Evolutionary conservation across 1,140 invertebrate genomes (phyloP).

Genomic region (Listronotus oregonensis): DNA sequence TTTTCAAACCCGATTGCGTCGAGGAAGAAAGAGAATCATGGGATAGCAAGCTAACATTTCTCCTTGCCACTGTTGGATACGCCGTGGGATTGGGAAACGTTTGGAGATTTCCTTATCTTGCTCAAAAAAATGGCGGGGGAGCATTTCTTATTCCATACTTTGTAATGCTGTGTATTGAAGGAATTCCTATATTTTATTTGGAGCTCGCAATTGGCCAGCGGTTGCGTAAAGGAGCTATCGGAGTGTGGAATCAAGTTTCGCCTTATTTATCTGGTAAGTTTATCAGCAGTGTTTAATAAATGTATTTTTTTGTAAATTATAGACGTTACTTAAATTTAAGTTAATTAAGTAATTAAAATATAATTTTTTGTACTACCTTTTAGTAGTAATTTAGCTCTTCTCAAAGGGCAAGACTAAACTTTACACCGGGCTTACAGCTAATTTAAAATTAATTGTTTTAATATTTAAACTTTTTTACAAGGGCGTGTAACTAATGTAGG

Average conservation of each 20-base stretch:
- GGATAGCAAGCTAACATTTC: conserved; percentile 91
- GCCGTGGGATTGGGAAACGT: conserved; percentile 95
- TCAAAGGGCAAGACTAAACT: too few relatives aligned
- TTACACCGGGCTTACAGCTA: too few relatives aligned
- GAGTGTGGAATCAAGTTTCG: conserved; percentile 88
- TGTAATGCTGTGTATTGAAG: conserved; percentile 90
- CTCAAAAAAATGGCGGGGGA: conserved; percentile 91
- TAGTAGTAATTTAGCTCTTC: too few relatives aligned
- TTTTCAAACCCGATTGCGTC: conserved; percentile 73
- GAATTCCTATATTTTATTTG: conserved; percentile 93
- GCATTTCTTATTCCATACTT: conserved; percentile 95
- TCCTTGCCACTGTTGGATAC: conserved; percentile 87
- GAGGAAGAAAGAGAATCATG: conserved; percentile 87
- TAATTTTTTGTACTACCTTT: too few relatives aligned
- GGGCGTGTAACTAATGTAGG: too few relatives aligned
- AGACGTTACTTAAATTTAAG: too few relatives aligned
- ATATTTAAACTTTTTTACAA: too few relatives aligned
- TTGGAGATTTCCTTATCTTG: conserved; percentile 90
- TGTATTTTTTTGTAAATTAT: too few relatives aligned
- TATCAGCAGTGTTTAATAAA: neutral
- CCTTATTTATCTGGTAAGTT: conserved; percentile 60
- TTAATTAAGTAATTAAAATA: too few relatives aligned
- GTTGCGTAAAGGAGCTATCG: conserved; percentile 89
- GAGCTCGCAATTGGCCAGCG: conserved; percentile 92
- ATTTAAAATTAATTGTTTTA: too few relatives aligned